A percentile compares a stretch with the other conserved stretches of the same genome.
Conservation (phyloP, 2,113 vertebrate species). For the Phasianus colchicus region DNA sequence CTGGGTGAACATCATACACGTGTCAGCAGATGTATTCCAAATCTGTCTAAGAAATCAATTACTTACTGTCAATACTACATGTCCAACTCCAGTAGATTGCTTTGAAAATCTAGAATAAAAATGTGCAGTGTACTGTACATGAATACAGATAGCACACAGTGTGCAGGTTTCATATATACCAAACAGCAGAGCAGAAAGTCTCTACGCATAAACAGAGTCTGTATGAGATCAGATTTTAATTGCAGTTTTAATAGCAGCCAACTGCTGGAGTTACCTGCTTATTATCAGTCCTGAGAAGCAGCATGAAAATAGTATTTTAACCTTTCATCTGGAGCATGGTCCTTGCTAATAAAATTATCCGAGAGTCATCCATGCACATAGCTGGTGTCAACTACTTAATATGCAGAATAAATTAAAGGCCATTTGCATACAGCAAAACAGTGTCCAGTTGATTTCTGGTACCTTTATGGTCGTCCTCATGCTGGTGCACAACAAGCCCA, state of each 20-base stretch:
- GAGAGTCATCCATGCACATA: background rate
- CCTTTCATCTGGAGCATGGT: constrained; percentile 38
- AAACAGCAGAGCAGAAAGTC: background rate
- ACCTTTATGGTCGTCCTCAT: background rate
- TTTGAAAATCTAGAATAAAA: background rate
- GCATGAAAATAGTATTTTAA: constrained; percentile 34
- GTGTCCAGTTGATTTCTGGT: background rate
- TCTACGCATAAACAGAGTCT: background rate
- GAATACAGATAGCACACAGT: background rate
- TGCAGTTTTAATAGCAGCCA: constrained; percentile 25
- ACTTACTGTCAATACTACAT: background rate
- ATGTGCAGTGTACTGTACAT: rapidly evolving
- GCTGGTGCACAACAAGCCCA: rapidly evolving
- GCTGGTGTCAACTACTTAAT: constrained; percentile 14
- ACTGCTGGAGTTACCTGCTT: constrained; percentile 31
- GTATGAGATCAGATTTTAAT: constrained; percentile 33
- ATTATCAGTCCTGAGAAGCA: constrained; percentile 6
- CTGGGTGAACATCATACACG: background rate
- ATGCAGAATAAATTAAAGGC: constrained; percentile 45
- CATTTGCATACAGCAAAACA: constrained; percentile 17
- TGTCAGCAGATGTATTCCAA: background rate
- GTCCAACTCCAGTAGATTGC: background rate
- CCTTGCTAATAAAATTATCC: constrained; percentile 48
- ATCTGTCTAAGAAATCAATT: background rate
- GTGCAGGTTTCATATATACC: background rate